Conservation (phyloP, 2,888 invertebrate genomes). For the Himalopsyche anomala region DNA sequence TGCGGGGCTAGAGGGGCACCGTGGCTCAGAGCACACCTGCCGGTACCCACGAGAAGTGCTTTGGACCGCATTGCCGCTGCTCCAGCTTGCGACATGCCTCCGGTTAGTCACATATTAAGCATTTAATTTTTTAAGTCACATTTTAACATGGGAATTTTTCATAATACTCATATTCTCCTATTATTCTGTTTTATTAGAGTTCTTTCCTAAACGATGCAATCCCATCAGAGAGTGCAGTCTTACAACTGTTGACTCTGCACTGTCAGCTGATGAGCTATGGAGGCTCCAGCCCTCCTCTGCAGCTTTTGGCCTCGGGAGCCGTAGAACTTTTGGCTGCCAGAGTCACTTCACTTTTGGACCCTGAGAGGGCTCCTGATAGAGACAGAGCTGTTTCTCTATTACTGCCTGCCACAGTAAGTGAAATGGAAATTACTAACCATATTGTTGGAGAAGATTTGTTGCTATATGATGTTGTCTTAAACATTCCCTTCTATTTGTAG, state of each 20-base stretch:
- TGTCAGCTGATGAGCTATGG: constrained; percentile 72
- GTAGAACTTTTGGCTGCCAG: constrained; percentile 72
- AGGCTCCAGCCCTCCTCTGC: constrained; percentile 67
- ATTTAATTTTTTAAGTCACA: too few relatives aligned
- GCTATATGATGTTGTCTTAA: constrained; percentile 2
- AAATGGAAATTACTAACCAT: constrained; percentile 68
- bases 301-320: constrained; percentile 73
- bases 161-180: not conserved
- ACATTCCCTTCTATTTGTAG: constrained; percentile 67
- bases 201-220: constrained; percentile 86
- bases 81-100: constrained; percentile 70
- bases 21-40: constrained; percentile 72
- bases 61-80: constrained; percentile 71
- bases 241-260: constrained; percentile 81
- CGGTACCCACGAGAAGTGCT: constrained; percentile 70
- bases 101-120: constrained; percentile 48
- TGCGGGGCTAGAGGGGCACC: constrained; percentile 71
- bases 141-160: too few relatives aligned
- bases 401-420: constrained; percentile 81
- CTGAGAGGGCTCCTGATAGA: constrained; percentile 80
- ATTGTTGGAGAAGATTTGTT: constrained; percentile 69
- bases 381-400: constrained; percentile 82
- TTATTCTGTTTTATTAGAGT: constrained; percentile 73
- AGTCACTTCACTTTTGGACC: constrained; percentile 70
- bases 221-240: constrained; percentile 88